These are phyloP conservation scores for Syngnathoides biaculeatus DNA, from an alignment of 2,113 vertebrate genomes.

Conservation along the genomic window DNA sequence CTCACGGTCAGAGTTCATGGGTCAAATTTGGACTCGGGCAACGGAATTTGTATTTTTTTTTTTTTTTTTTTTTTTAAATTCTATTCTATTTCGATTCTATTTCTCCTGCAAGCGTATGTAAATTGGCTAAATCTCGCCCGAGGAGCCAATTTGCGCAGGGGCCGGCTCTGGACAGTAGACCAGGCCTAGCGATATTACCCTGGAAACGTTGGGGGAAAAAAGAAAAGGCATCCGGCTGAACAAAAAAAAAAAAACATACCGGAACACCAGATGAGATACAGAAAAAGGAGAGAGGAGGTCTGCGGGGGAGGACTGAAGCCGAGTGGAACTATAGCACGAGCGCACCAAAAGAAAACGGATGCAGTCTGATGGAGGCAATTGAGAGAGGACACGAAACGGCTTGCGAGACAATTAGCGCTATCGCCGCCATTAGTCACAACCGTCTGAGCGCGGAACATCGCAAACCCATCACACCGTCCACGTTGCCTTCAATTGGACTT, in stretches of 20 bases:
- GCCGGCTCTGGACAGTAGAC: not conserved
- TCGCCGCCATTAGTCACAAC: conserved; percentile 61
- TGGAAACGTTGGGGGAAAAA: not conserved
- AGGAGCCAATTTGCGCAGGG: too few species aligned
- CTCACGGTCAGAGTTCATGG: too few species aligned
- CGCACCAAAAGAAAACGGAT: conserved; percentile 64
- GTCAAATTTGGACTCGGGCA: too few species aligned
- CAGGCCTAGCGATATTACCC: not conserved
- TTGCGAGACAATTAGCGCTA: conserved; percentile 69
- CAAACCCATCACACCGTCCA: conserved; percentile 65
- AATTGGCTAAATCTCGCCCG: not conserved
- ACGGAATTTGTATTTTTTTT: too few species aligned
- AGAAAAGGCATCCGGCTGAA: not conserved
- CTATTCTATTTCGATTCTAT: too few species aligned
- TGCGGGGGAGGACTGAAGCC: conserved; percentile 11
- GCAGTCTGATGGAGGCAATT: conserved; percentile 58
- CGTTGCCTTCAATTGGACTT: conserved; percentile 50
- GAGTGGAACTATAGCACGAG: conserved; percentile 24
- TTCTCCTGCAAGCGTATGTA: too few species aligned
- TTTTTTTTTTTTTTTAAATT: too few species aligned
- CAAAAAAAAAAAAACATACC: not conserved
- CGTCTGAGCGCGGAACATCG: conserved; percentile 55
- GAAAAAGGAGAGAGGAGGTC: not conserved
- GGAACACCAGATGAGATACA: conserved; percentile 13
- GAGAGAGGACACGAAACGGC: conserved; percentile 71